Percentiles rank a stretch among this genome's conserved stretches.
phyloP scores from a whole-genome alignment of 2,797 vertebrate genomes.

The Pelochelys cantorii region DNA sequence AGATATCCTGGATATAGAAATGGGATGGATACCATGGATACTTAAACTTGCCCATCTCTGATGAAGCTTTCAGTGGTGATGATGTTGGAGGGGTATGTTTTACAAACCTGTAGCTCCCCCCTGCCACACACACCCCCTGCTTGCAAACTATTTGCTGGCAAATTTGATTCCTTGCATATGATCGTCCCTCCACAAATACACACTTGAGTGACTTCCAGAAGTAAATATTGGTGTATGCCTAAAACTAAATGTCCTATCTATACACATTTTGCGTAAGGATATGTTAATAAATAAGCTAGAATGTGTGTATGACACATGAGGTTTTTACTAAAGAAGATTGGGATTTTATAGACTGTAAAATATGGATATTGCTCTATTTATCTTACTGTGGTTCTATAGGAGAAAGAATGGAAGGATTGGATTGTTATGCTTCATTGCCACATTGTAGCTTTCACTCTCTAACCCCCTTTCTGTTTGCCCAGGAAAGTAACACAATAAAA shows the following conservation, averaged over 20 bases:
- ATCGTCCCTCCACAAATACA: neutral
- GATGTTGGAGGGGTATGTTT: neutral
- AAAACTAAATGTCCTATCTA: conserved; percentile 67
- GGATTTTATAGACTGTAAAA: conserved; percentile 84
- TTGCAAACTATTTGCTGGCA: neutral
- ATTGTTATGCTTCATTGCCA: conserved; percentile 60
- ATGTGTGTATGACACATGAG: conserved; percentile 72
- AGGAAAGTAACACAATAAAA: neutral
- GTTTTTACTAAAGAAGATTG: conserved; percentile 68
- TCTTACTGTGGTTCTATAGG: conserved; percentile 78
- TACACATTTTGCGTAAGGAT: conserved; percentile 78
- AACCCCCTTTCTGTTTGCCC: neutral
- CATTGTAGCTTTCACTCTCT: conserved; percentile 3
- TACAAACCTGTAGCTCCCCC: neutral
- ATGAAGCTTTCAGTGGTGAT: neutral
- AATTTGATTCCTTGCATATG: neutral
- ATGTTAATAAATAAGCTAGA: conserved; percentile 81
- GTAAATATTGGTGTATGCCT: conserved; percentile 76
- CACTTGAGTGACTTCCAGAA: conserved; percentile 47
- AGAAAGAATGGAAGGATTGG: conserved; percentile 75
- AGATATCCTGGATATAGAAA: no score
- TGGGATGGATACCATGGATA: no score
- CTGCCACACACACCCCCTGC: neutral
- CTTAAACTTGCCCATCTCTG: neutral
- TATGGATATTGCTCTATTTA: conserved; percentile 83